These are phyloP conservation scores for Anthophora plumipes DNA, from an alignment of 2,888 invertebrate genomes.

Conservation along the genomic window DNA sequence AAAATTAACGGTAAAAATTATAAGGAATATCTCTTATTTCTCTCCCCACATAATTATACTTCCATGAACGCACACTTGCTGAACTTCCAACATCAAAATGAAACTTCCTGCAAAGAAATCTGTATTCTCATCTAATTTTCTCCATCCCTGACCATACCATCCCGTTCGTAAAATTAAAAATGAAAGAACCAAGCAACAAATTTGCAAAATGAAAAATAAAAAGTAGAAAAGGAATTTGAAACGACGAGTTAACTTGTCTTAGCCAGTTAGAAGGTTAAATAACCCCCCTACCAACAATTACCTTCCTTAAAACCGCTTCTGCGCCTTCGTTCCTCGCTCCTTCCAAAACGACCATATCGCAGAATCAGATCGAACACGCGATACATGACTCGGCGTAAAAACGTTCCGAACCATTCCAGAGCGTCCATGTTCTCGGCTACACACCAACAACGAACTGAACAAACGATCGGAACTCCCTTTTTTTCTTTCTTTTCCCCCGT, in stretches of 20 bases:
- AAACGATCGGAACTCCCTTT: neutral
- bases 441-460: neutral
- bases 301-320: conserved; percentile 28
- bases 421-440: conserved; percentile 19
- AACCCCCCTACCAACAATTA: conserved; percentile 26
- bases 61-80: too few relatives aligned
- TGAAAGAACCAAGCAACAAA: neutral
- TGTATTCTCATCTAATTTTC: too few relatives aligned
- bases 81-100: too few relatives aligned
- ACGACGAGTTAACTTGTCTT: neutral
- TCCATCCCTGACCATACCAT: too few relatives aligned
- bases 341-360: conserved; percentile 18
- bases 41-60: too few relatives aligned
- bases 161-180: neutral
- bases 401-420: conserved; percentile 23
- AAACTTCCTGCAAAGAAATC: too few relatives aligned
- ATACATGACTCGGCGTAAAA: conserved; percentile 17
- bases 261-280: conserved; percentile 14
- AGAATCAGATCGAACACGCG: conserved; percentile 30
- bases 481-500: neutral
- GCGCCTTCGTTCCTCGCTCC: conserved; percentile 8
- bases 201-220: neutral
- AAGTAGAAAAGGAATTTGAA: neutral
- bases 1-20: too few relatives aligned
- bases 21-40: too few relatives aligned